Evolutionary conservation across 2,113 vertebrate species (phyloP).

Genomic region (Clarias gariepinus): DNA sequence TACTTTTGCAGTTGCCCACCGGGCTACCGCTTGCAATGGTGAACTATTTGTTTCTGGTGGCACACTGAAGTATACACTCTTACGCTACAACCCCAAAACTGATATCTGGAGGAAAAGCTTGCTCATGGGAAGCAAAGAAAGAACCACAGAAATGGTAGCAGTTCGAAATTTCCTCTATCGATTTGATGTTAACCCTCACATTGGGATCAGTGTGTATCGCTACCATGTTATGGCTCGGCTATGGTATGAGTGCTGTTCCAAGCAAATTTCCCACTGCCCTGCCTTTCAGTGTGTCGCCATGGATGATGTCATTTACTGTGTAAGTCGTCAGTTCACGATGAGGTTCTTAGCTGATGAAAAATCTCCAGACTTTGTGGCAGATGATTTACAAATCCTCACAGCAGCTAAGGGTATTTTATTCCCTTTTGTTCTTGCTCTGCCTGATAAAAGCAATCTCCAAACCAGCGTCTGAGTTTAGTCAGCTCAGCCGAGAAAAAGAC

Average conservation of each 20-base stretch:
- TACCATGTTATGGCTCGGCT: conserved; percentile 79
- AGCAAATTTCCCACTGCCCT: conserved; percentile 56
- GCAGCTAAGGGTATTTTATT: conserved; percentile 77
- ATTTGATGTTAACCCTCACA: conserved; percentile 79
- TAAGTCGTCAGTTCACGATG: conserved; percentile 76
- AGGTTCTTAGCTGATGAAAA: conserved; percentile 81
- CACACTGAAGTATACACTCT: conserved; percentile 77
- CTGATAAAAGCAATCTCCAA: conserved; percentile 64
- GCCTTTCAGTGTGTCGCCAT: conserved; percentile 79
- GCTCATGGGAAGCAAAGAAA: conserved; percentile 68
- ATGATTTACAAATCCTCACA: conserved; percentile 75
- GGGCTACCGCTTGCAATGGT: conserved; percentile 75
- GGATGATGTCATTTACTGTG: conserved; percentile 77
- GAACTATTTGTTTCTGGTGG: conserved; percentile 89
- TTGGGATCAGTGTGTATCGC: conserved; percentile 83
- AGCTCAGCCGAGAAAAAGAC: conserved; percentile 52
- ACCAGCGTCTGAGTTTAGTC: conserved; percentile 72
- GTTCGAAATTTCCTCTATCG: conserved; percentile 82
- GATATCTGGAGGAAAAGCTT: conserved; percentile 76
- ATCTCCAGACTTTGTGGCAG: conserved; percentile 79
- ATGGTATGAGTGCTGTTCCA: conserved; percentile 84
- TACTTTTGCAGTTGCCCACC: conserved; percentile 88
- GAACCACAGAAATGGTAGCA: conserved; percentile 79
- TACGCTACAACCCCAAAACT: conserved; percentile 75
- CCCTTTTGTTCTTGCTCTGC: conserved; percentile 78